Evolutionary conservation across 2,797 vertebrate genomes (phyloP), one percentile per base, ranked within the genome.

Genomic region (Echeneis naucrates): DNA sequence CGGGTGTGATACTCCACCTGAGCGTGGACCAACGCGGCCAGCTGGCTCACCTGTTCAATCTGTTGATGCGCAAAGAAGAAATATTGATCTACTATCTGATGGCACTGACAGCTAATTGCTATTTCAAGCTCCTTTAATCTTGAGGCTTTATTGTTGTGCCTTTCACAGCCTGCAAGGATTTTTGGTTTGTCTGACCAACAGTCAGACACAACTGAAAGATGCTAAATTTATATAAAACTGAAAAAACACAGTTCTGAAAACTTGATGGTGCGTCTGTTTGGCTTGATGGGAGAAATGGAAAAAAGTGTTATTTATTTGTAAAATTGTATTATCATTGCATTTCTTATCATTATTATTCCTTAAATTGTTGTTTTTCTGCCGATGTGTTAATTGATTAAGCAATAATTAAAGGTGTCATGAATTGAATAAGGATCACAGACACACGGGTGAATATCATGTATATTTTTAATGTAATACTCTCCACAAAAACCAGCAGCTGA

Each of bases 41-140:
- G 95, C 91, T 99, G 98, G 93, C 97, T 99, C 92, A 99, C 97
- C 88, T 99, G 98, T 78, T 99, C 98, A 42, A 99, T 96, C 96
- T 99, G 93, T 81, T 3, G 14, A 35, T 17, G 44, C 35, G 24
- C 47, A 66, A 26, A 57, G 35, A 38, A 82, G 67, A 85, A 6
- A 32, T 4, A 32, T 42, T 6, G 5, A 17, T n/a, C 37, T 47
- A 78, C 32, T 52, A 50, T 72, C 7, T 14, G 14, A 56, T 48
- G 45, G 3, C 8, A 33, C 19, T 5, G 10, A n/a, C 9, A 16
- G 2, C 45, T 7, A 24, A 32, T 16, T 35, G 14, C 47, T 44
- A 33, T 0, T 38, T 23, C 33, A 55, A 62, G 47, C 10, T 47
- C 5, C 23, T 48, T 14, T 24, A 24, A 48, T 21, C 21, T 24